Conservation (phyloP, 2,113 vertebrate species). For the Gorsachius goisagi region DNA sequence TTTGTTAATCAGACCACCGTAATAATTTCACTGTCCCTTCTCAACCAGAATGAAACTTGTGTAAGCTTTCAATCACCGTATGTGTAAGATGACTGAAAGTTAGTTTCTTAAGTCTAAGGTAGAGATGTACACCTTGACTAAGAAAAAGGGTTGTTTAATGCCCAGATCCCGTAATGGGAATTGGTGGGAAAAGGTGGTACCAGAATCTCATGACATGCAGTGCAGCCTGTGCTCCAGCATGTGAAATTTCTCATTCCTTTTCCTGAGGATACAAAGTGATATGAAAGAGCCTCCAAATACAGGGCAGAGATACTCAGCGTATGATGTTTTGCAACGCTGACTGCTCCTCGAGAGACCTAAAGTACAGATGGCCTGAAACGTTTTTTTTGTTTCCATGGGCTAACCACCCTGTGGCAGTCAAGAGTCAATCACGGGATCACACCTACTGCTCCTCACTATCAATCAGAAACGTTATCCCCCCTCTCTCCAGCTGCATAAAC, state of each 20-base stretch:
- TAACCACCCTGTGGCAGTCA: neutral
- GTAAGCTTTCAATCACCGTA: neutral
- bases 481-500: neutral
- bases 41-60: neutral
- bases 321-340: accelerated
- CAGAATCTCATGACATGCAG: neutral
- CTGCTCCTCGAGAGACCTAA: neutral
- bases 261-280: neutral
- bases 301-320: neutral
- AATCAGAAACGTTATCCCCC: neutral
- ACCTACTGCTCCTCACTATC: neutral
- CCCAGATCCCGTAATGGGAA: neutral
- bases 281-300: neutral
- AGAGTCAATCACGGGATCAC: neutral
- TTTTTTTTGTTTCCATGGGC: neutral
- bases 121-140: neutral
- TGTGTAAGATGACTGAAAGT: neutral
- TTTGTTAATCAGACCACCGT: neutral
- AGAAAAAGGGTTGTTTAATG: neutral
- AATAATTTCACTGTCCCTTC: neutral
- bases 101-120: neutral
- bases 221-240: accelerated
- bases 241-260: neutral
- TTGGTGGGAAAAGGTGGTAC: neutral
- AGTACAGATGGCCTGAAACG: neutral